Evolutionary conservation across 2,888 invertebrate species (phyloP).

Genomic region (Balanococcus diminutus): DNA sequence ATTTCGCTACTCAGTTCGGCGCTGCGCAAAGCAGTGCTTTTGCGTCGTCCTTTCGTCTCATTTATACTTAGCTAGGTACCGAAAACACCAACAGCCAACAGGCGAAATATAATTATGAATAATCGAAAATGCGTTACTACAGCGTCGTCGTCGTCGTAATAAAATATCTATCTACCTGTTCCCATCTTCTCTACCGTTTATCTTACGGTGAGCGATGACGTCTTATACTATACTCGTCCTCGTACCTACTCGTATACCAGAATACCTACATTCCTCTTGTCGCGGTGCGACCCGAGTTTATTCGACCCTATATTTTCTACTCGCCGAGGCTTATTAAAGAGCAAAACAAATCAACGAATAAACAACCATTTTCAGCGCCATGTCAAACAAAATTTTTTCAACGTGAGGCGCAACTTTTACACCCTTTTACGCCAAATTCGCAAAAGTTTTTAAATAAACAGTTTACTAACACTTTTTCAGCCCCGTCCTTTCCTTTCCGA

Average conservation of each 20-base stretch:
- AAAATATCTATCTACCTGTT: background rate
- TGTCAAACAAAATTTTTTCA: too few species aligned
- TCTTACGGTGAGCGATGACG: background rate
- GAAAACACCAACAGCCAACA: background rate
- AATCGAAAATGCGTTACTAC: background rate
- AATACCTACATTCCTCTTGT: background rate
- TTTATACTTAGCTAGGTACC: too few species aligned
- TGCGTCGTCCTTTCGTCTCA: background rate
- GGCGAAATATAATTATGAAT: constrained; percentile 30
- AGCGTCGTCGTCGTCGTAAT: background rate
- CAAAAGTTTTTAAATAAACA: too few species aligned
- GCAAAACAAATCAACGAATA: too few species aligned
- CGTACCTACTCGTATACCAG: background rate
- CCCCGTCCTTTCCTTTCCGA: too few species aligned
- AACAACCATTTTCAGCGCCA: too few species aligned
- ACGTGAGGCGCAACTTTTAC: too few species aligned
- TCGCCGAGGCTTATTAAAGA: too few species aligned
- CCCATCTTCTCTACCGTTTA: background rate
- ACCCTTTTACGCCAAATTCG: too few species aligned
- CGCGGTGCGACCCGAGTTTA: background rate
- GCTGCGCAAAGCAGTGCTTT: background rate
- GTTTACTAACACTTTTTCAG: too few species aligned
- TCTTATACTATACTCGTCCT: background rate
- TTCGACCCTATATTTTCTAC: background rate
- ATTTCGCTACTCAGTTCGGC: background rate